Evolutionary conservation across 2,113 vertebrate genomes (phyloP).

Genomic region (Paradisaea rubra): DNA sequence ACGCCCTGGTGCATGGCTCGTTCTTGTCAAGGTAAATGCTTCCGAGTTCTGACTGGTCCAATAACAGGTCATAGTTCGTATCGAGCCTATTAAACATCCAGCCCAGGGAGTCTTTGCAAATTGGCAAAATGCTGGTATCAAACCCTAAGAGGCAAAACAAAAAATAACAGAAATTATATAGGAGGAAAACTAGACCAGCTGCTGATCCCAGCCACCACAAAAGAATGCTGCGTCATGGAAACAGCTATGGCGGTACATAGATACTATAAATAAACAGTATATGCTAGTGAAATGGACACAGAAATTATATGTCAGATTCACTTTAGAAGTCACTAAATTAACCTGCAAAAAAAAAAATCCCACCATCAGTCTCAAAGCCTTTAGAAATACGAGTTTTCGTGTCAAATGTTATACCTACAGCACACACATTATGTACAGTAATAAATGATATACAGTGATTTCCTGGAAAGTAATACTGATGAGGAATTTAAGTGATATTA

Average conservation of each 20-base stretch:
- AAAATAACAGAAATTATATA: neutral
- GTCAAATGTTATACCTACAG: neutral
- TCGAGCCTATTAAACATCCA: constrained; percentile 98
- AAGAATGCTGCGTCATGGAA: neutral
- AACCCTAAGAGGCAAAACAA: constrained; percentile 73
- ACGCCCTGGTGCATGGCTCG: constrained; percentile 83
- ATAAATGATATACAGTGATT: neutral
- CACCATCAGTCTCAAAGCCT: neutral
- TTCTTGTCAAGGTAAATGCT: constrained; percentile 91
- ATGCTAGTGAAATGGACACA: neutral
- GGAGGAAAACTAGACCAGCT: neutral
- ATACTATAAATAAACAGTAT: neutral
- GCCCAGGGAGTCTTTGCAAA: constrained; percentile 92
- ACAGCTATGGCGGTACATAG: neutral
- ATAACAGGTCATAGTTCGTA: constrained; percentile 88
- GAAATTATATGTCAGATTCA: neutral
- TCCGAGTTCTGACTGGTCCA: constrained; percentile 90
- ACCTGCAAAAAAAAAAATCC: neutral
- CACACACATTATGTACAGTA: neutral
- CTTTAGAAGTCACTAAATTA: neutral
- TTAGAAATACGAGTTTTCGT: neutral
- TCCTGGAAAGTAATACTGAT: neutral
- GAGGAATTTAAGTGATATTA: neutral
- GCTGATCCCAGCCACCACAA: neutral
- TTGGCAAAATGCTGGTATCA: constrained; percentile 84